Conservation (phyloP, 2,888 invertebrate species). For the Acanthosoma haemorrhoidale region DNA sequence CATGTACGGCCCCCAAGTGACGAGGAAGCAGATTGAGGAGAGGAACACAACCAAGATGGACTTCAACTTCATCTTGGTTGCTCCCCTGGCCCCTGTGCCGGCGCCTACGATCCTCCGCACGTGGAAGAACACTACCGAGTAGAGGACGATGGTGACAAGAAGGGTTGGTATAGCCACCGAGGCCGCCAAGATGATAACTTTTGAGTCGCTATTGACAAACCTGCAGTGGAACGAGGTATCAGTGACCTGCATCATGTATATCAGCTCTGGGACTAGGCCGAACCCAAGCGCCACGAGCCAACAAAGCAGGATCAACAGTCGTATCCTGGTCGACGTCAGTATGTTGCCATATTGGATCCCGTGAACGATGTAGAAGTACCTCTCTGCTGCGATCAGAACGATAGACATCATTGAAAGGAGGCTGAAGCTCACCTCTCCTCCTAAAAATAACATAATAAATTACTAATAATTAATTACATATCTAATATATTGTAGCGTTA, state of each 20-base stretch:
- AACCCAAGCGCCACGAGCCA: slow-evolving; percentile 47
- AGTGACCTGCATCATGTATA: background rate
- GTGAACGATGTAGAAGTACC: slow-evolving; percentile 60
- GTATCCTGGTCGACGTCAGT: slow-evolving; percentile 55
- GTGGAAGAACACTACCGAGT: background rate
- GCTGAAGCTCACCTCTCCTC: slow-evolving; percentile 59
- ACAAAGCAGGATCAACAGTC: slow-evolving; percentile 52
- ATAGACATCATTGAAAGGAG: slow-evolving; percentile 61
- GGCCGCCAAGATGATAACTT: background rate
- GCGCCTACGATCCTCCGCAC: background rate
- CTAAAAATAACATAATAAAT: slow-evolving; percentile 45
- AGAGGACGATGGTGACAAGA: background rate
- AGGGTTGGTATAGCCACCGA: background rate
- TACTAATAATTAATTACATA: too few relatives aligned
- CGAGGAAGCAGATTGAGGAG: slow-evolving; percentile 49
- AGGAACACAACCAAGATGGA: slow-evolving; percentile 32
- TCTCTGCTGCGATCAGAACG: slow-evolving; percentile 58
- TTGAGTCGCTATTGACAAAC: slow-evolving; percentile 8
- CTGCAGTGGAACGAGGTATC: slow-evolving; percentile 25
- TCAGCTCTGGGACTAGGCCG: slow-evolving; percentile 20
- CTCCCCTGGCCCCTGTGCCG: background rate
- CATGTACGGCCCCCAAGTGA: slow-evolving; percentile 52
- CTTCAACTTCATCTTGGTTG: slow-evolving; percentile 22
- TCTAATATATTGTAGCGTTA: too few relatives aligned
- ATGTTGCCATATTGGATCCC: slow-evolving; percentile 59